Evolutionary conservation across 2,888 invertebrate species (phyloP).

Genomic region (Buathra laborator): DNA sequence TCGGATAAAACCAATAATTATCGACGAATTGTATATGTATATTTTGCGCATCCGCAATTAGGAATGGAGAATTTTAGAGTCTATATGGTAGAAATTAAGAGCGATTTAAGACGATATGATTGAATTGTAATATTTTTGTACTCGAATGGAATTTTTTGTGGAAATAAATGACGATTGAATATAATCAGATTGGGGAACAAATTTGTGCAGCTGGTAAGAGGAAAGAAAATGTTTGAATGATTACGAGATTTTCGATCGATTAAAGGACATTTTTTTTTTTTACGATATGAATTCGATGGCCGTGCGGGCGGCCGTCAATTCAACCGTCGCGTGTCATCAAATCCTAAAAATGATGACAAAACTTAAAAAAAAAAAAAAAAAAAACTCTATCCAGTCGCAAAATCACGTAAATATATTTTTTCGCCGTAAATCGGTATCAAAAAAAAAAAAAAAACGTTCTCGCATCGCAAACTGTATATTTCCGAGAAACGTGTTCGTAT

Average conservation of each 20-base stretch:
- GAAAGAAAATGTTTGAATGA: background rate
- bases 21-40: conserved; percentile 21
- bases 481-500: no score
- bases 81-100: conserved; percentile 62
- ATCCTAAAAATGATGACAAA: no score
- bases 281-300: no score
- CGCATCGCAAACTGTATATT: no score
- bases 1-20: conserved; percentile 11
- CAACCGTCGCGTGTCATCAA: no score
- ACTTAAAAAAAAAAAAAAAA: no score
- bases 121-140: conserved; percentile 84
- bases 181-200: background rate
- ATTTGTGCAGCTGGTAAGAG: background rate
- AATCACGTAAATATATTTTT: no score
- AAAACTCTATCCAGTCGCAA: no score
- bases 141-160: conserved; percentile 66
- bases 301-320: no score
- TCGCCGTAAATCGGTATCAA: no score
- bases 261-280: background rate
- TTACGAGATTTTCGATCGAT: no score
- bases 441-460: no score
- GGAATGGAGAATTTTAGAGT: conserved; percentile 27
- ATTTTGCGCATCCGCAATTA: conserved; percentile 21
- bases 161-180: conserved; percentile 66
- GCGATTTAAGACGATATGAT: conserved; percentile 70